A percentile compares a stretch with the other conserved stretches of the same genome.
These are phyloP conservation scores for Drosophila tripunctata DNA, from an alignment of 2,888 invertebrate species.

Conservation along the genomic window DNA sequence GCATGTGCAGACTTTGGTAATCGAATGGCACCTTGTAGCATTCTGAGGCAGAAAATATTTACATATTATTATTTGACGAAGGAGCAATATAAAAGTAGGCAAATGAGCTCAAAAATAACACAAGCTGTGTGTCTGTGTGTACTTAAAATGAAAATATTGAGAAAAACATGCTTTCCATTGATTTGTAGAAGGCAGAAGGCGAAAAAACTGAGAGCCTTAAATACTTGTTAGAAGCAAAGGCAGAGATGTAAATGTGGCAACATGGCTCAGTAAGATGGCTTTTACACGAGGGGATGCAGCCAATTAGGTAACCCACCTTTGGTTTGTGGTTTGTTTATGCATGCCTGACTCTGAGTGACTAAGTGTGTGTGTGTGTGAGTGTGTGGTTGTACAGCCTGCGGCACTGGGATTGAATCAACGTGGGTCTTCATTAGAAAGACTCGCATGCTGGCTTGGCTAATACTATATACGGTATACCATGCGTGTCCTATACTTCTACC, in stretches of 20 bases:
- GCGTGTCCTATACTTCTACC: no score
- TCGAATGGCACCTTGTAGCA: slow-evolving; percentile 2
- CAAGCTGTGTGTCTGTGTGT: slow-evolving; percentile 5
- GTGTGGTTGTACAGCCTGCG: slow-evolving; percentile 18
- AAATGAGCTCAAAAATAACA: slow-evolving; percentile 15
- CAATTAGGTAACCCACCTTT: slow-evolving; percentile 48
- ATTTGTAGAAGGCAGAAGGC: slow-evolving; percentile 43
- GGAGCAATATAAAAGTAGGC: slow-evolving; percentile 1
- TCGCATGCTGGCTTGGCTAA: not conserved
- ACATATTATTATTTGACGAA: slow-evolving; percentile 5
- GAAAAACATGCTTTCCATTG: slow-evolving; percentile 59
- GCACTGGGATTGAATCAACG: slow-evolving; percentile 11
- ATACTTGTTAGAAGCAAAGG: slow-evolving; percentile 2
- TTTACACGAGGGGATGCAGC: slow-evolving; percentile 41
- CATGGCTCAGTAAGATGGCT: not conserved
- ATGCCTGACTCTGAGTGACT: slow-evolving; percentile 2
- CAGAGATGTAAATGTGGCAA: not conserved
- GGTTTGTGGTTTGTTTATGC: slow-evolving; percentile 54
- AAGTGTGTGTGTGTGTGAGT: slow-evolving; percentile 1
- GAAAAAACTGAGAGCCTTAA: slow-evolving; percentile 18
- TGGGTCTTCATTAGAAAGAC: slow-evolving; percentile 25
- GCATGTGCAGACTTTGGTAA: slow-evolving; percentile 1
- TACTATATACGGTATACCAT: not conserved
- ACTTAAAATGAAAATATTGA: slow-evolving; percentile 53
- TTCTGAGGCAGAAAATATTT: slow-evolving; percentile 6